Percentiles rank a stretch among this genome's conserved stretches.
Evolutionary conservation across 2,113 vertebrate species (phyloP).

Genomic region (Ariopsis seemanni): DNA sequence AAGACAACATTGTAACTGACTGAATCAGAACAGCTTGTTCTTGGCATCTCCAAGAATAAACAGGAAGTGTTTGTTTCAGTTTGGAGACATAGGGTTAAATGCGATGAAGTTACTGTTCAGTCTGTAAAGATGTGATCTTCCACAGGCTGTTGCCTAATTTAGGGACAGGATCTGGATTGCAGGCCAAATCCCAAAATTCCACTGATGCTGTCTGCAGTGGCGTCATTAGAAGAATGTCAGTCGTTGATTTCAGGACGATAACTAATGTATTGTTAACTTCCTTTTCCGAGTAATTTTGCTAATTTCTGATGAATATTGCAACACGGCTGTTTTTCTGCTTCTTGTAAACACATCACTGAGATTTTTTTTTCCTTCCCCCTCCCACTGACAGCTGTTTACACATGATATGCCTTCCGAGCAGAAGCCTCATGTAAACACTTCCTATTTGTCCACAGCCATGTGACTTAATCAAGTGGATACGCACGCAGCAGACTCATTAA

Average conservation of each 20-base stretch:
- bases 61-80: slow-evolving; percentile 69
- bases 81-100: slow-evolving; percentile 31
- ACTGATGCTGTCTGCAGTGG: background rate
- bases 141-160: background rate
- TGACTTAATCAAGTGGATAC: slow-evolving; percentile 3
- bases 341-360: slow-evolving; percentile 31
- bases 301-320: background rate
- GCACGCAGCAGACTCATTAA: background rate
- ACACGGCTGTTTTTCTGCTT: background rate
- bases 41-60: slow-evolving; percentile 61
- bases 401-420: background rate
- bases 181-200: background rate
- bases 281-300: background rate
- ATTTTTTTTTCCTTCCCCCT: background rate
- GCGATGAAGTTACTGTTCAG: slow-evolving; percentile 37
- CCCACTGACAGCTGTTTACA: slow-evolving; percentile 38
- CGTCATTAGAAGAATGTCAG: background rate
- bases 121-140: slow-evolving; percentile 34
- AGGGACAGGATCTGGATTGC: background rate
- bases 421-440: slow-evolving; percentile 24
- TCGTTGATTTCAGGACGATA: background rate
- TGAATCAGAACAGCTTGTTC: slow-evolving; percentile 55
- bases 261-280: background rate
- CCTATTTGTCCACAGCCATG: slow-evolving; percentile 2
- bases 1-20: background rate